Evolutionary conservation across 2,888 invertebrate genomes (phyloP), one percentile per base, ranked within the genome.

Genomic region (Luperina nickerlii): DNA sequence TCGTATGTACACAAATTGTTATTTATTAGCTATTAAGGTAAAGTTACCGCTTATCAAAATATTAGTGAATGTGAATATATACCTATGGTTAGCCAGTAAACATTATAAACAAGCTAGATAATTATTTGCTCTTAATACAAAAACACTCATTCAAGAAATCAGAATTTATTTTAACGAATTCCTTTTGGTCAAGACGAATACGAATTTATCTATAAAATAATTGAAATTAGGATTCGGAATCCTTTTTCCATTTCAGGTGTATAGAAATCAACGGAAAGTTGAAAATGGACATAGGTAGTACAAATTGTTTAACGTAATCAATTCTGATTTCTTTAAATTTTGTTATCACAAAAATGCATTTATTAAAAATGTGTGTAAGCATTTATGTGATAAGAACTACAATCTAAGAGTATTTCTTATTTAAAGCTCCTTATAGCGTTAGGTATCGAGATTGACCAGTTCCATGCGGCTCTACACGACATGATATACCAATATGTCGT

Each of bases 381-480:
- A 89, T 82, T 82, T 86, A 83, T 89, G 88, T 89, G 87, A 89
- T 89, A 88, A 84, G 84, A 80, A 79, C 74, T 86, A 84, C 86
- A 81, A 83, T 78, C 79, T 81, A 87, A 88, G 83, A 71, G 83
- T 83, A 88, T 77, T 82, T 85, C 70, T 79, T 85, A 57, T 87
- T 89, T 85, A 81, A 74, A 83, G 78, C 85, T 89, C 90, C 84
- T 88, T 71, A 71, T 89, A 89, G 89, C 90, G 85, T 82, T 89
- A 89, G 90, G 86, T 86, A 81, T 79, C 76, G 92, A 87, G 90
- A 82, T 88, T 89, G 90, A 89, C 89, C 84, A 90, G 92, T 91
- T 92, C 91, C 93, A 90, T 82, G 87, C 87, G 90, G 89, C 90
- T 90, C 89, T 85, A 67, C 48, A 79, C 89, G 87, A 90, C 89